Conservation (phyloP, 2,797 vertebrate genomes). For the Darevskia mixta region DNA sequence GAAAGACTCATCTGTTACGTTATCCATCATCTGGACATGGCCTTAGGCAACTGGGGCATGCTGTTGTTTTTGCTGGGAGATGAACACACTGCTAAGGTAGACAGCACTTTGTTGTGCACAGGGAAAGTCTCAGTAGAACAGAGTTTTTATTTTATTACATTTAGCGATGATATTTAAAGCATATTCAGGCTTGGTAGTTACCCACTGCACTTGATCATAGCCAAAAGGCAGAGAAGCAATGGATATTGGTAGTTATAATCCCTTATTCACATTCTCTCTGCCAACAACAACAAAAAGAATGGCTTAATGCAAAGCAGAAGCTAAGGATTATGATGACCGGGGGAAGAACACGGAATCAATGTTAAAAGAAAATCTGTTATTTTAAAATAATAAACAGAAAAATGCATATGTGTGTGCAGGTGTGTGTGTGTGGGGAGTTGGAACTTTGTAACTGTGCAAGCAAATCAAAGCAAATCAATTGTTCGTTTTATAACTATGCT, state of each 20-base stretch:
- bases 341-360: background rate
- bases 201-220: too few relatives aligned
- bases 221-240: background rate
- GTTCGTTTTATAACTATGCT: background rate
- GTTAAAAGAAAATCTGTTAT: background rate
- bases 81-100: background rate
- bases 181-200: too few relatives aligned
- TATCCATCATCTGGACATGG: slow-evolving; percentile 70
- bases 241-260: background rate
- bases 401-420: background rate
- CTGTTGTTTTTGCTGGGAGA: slow-evolving; percentile 56
- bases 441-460: background rate
- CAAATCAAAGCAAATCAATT: background rate
- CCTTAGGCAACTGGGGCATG: slow-evolving; percentile 67
- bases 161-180: too few relatives aligned
- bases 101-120: background rate
- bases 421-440: background rate
- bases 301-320: background rate
- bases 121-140: too few relatives aligned
- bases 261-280: background rate
- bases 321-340: background rate
- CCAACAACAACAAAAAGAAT: background rate
- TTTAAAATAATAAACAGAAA: slow-evolving; percentile 5
- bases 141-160: background rate
- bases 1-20: slow-evolving; percentile 70